phyloP scores from a whole-genome alignment of 1,140 invertebrate genomes.

The Zaprionus nigranus region DNA sequence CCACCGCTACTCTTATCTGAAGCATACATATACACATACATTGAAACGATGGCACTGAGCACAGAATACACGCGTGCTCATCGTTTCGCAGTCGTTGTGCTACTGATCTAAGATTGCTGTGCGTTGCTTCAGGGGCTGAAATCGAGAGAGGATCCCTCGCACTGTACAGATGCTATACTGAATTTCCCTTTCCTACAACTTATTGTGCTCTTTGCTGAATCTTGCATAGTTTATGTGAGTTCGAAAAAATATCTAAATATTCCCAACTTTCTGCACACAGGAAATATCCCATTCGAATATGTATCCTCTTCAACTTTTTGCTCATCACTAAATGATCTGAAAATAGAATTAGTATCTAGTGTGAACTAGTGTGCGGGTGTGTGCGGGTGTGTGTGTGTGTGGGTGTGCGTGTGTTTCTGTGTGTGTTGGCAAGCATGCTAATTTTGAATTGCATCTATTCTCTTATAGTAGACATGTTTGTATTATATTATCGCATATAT shows the following conservation, averaged over 20 bases:
- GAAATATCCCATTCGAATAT: background rate
- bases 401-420: background rate
- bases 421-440: slow-evolving; percentile 13
- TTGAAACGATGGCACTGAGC: too few relatives aligned
- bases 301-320: background rate
- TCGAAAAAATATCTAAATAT: background rate
- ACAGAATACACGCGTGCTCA: too few relatives aligned
- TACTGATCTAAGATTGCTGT: too few relatives aligned
- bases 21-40: too few relatives aligned
- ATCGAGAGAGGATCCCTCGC: too few relatives aligned
- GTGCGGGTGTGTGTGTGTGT: background rate
- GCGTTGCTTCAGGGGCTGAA: too few relatives aligned
- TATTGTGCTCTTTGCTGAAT: too few relatives aligned
- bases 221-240: too few relatives aligned
- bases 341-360: slow-evolving; percentile 60
- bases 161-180: too few relatives aligned
- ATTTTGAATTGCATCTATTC: slow-evolving; percentile 8
- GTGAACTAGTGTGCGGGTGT: background rate
- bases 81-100: too few relatives aligned
- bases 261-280: background rate
- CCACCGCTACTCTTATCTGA: too few relatives aligned
- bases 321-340: slow-evolving; percentile 12
- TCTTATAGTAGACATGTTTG: background rate
- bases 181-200: too few relatives aligned
- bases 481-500: slow-evolving; percentile 2